A percentile compares a stretch with the other conserved stretches of the same genome.
phyloP scores from a whole-genome alignment of 2,113 vertebrate genomes.

The Sapajus apella region DNA sequence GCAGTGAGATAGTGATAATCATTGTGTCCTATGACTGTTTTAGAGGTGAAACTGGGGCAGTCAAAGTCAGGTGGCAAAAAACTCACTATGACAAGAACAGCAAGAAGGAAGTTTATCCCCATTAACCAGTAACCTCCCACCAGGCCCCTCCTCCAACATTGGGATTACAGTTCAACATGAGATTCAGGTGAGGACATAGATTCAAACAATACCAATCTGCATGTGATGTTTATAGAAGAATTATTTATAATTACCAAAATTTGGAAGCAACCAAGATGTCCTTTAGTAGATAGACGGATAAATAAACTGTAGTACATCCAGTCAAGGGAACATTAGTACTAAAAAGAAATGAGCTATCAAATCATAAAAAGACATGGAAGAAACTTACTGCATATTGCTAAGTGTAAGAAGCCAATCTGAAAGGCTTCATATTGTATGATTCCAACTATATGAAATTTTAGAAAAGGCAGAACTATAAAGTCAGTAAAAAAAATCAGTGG shows the following conservation, averaged over 20 bases:
- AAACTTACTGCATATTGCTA: background rate
- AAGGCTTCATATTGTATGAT: background rate
- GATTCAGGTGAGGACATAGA: too few relatives aligned
- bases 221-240: background rate
- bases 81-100: too few relatives aligned
- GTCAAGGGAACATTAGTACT: background rate
- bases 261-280: background rate
- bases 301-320: background rate
- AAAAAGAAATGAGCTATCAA: background rate
- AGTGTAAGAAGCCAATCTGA: background rate
- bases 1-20: background rate
- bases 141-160: too few relatives aligned
- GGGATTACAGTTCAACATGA: too few relatives aligned
- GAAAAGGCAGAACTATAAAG: background rate
- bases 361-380: background rate
- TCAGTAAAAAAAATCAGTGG: background rate
- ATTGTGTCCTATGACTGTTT: background rate
- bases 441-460: background rate
- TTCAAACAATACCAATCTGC: too few relatives aligned
- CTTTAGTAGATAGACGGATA: background rate
- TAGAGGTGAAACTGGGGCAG: background rate
- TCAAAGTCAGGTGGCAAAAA: background rate
- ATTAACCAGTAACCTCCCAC: too few relatives aligned
- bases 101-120: too few relatives aligned
- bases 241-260: background rate